phyloP scores from a whole-genome alignment of 2,113 vertebrate genomes.

The Ceuthmochares aereus region DNA sequence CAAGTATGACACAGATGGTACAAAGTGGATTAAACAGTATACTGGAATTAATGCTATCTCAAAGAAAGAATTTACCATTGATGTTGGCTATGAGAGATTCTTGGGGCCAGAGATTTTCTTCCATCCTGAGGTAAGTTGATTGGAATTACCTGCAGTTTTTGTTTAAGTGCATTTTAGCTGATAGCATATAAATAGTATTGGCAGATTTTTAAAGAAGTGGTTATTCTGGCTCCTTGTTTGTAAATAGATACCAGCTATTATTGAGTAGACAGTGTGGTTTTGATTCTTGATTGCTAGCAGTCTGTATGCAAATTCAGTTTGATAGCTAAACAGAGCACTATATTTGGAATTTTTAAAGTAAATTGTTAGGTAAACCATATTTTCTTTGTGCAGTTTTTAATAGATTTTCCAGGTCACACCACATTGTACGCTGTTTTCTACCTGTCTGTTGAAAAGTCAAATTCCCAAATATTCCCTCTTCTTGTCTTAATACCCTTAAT shows the following conservation, averaged over 20 bases:
- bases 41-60: constrained; percentile 95
- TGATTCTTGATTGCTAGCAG: neutral
- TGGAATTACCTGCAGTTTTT: neutral
- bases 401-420: neutral
- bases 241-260: neutral
- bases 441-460: neutral
- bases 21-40: constrained; percentile 99
- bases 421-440: neutral
- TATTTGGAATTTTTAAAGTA: neutral
- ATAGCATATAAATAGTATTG: neutral
- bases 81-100: constrained; percentile 97
- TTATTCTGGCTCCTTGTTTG: neutral
- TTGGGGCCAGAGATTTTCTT: constrained; percentile 98
- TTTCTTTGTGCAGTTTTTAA: neutral
- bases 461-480: neutral
- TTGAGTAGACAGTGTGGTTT: neutral
- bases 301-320: neutral
- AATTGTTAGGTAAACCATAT: neutral
- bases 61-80: constrained; percentile 98
- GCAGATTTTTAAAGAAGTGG: neutral
- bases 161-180: neutral
- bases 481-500: neutral
- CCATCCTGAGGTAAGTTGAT: constrained; percentile 89
- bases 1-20: constrained; percentile 95
- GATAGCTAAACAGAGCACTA: neutral